phyloP scores from a whole-genome alignment of 2,797 vertebrate species.

The Falco biarmicus region DNA sequence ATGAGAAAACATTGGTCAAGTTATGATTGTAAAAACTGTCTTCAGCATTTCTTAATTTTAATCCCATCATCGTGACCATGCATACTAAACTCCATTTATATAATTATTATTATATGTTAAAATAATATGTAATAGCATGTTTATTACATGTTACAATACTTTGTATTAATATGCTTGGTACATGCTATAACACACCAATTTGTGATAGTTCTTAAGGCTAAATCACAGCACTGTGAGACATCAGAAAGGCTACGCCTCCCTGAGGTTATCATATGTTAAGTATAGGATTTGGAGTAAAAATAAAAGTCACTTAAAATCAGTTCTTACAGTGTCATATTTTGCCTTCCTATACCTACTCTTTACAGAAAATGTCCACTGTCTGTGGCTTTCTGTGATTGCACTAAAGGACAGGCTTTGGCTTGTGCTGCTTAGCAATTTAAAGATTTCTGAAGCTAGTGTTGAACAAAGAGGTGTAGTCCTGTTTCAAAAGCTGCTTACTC shows the following conservation, averaged over 20 bases:
- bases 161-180: background rate
- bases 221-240: background rate
- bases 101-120: background rate
- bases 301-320: background rate
- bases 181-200: background rate
- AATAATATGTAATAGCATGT: background rate
- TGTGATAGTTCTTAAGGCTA: background rate
- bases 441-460: slow-evolving; percentile 33
- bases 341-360: background rate
- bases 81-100: background rate
- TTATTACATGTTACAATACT: background rate
- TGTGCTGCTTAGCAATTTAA: slow-evolving; percentile 14
- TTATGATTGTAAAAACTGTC: background rate
- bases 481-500: slow-evolving; percentile 46
- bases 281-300: background rate
- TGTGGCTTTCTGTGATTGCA: slow-evolving; percentile 30
- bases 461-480: slow-evolving; percentile 18
- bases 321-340: background rate
- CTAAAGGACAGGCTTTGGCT: background rate
- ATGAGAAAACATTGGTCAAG: background rate
- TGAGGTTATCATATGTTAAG: background rate
- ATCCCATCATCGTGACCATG: background rate
- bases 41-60: background rate
- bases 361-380: background rate
- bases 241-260: background rate